Conservation (phyloP, 53 echinoderm and acorn worm species). For the Crossaster papposus region DNA sequence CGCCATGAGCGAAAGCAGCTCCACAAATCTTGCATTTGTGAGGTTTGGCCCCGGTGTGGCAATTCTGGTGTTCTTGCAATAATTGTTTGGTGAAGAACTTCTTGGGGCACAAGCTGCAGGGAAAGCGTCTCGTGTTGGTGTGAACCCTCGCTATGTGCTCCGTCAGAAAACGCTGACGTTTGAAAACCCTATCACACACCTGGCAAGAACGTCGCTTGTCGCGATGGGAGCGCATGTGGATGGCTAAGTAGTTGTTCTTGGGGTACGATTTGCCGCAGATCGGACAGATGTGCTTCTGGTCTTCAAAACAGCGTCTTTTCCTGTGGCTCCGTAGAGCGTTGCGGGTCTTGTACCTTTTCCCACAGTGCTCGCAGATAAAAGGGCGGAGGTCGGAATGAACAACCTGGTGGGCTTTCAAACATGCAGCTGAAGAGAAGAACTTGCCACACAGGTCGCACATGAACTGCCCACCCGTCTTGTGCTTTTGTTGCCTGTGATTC, state of each 20-base stretch:
- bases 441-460: conserved; percentile 42
- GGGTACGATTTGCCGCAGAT: conserved; percentile 11
- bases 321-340: not conserved
- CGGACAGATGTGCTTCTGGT: not conserved
- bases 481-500: not conserved
- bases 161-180: not conserved
- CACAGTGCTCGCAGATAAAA: conserved; percentile 31
- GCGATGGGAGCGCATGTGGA: conserved; percentile 18
- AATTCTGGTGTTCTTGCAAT: not conserved
- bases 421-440: not conserved
- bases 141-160: not conserved
- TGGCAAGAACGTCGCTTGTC: conserved; percentile 15
- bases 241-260: not conserved
- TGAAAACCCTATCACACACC: conserved; percentile 28
- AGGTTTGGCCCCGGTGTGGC: conserved; percentile 30
- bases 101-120: conserved; percentile 18
- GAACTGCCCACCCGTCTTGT: not conserved
- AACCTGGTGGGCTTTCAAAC: not conserved
- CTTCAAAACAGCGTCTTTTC: not conserved
- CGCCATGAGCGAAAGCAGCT: not conserved
- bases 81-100: not conserved
- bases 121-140: conserved; percentile 1
- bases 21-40: conserved; percentile 33
- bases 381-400: not conserved
- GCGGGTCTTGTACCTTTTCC: not conserved